phyloP scores from a whole-genome alignment of 2,888 invertebrate genomes.

The Trachelus stipa region DNA sequence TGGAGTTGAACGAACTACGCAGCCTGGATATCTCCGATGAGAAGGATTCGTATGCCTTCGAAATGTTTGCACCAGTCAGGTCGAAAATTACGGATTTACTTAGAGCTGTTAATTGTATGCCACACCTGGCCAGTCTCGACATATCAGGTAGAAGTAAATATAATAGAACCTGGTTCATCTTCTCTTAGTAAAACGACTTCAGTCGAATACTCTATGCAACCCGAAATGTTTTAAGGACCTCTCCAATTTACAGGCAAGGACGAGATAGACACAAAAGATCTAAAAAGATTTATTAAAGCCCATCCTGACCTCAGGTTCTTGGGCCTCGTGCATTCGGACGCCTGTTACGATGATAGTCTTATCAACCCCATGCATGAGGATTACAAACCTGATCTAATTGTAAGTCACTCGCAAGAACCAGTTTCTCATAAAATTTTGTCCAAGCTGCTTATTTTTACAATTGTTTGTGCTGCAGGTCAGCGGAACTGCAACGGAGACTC shows the following conservation, averaged over 20 bases:
- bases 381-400: constrained; percentile 65
- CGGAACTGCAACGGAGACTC: constrained; percentile 71
- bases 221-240: background rate
- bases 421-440: background rate
- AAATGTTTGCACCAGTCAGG: constrained; percentile 63
- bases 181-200: background rate
- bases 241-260: constrained; percentile 65
- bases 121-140: constrained; percentile 73
- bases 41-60: constrained; percentile 66
- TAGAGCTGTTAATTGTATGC: constrained; percentile 67
- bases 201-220: background rate
- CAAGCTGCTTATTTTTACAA: background rate
- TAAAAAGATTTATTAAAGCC: constrained; percentile 65
- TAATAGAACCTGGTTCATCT: constrained; percentile 5
- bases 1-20: constrained; percentile 68
- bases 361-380: constrained; percentile 64
- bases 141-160: constrained; percentile 69
- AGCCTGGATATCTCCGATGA: constrained; percentile 73
- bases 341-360: constrained; percentile 70
- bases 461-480: constrained; percentile 63
- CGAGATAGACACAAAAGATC: constrained; percentile 65
- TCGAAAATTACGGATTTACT: constrained; percentile 67
- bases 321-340: constrained; percentile 70
- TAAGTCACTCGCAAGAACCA: constrained; percentile 32
- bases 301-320: constrained; percentile 70